These are phyloP conservation scores for Leptopilina clavipes DNA, from an alignment of 1,140 invertebrate species.

Conservation along the genomic window DNA sequence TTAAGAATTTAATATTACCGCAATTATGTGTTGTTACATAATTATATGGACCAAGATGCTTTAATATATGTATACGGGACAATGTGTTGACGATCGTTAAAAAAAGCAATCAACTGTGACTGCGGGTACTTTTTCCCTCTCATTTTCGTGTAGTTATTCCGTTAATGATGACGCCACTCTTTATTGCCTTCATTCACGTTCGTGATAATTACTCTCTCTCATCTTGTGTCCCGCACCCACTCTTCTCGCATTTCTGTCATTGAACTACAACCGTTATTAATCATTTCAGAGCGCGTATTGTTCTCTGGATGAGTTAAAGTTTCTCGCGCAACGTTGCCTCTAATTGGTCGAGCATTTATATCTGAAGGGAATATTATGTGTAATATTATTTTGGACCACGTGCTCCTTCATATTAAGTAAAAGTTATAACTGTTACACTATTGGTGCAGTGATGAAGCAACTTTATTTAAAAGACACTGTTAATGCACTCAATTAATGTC, in stretches of 20 bases:
- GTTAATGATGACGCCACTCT: constrained; percentile 56
- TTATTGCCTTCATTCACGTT: constrained; percentile 54
- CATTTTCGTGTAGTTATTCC: constrained; percentile 43
- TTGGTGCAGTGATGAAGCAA: too few species aligned
- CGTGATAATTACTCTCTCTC: constrained; percentile 57
- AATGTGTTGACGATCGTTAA: too few species aligned
- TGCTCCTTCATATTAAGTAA: background rate
- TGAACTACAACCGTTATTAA: background rate
- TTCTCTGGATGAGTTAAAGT: background rate
- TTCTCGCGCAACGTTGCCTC: constrained; percentile 33
- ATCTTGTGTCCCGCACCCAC: constrained; percentile 40
- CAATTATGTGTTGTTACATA: too few species aligned
- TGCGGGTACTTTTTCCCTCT: constrained; percentile 39
- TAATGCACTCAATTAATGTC: too few species aligned
- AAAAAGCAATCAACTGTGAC: too few species aligned
- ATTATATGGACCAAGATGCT: too few species aligned
- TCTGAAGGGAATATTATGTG: background rate
- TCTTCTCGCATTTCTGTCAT: constrained; percentile 43
- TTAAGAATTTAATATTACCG: too few species aligned
- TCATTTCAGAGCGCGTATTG: background rate
- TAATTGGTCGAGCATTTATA: background rate
- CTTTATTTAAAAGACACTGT: too few species aligned
- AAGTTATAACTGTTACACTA: background rate
- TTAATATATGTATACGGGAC: too few species aligned
- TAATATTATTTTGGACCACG: background rate